phyloP scores from a whole-genome alignment of 37 sponge, comb jelly and placozoan species.

The Chondrilla cf. caribensis region DNA sequence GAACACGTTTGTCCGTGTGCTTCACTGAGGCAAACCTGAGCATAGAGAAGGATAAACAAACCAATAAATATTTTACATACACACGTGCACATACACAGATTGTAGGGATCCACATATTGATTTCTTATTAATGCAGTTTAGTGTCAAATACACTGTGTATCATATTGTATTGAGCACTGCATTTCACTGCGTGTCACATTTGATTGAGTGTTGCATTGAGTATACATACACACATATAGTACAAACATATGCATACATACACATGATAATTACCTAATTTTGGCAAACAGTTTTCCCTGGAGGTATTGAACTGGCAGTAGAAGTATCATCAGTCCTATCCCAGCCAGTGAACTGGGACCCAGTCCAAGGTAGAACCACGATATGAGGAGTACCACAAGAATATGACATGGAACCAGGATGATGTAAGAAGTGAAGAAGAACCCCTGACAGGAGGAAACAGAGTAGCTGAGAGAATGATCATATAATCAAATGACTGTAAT shows the following conservation, averaged over 20 bases:
- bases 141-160: no score
- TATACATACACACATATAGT: neutral
- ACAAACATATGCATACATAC: neutral
- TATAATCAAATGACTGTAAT: no score
- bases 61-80: neutral
- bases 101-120: no score
- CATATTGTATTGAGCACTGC: no score
- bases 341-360: slow-evolving; percentile 30
- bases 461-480: no score
- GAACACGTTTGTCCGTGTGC: slow-evolving; percentile 66
- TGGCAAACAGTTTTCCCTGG: neutral
- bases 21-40: slow-evolving; percentile 50
- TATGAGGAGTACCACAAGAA: slow-evolving; percentile 41
- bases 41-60: neutral
- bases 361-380: slow-evolving; percentile 59
- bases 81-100: neutral
- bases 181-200: no score
- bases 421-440: slow-evolving; percentile 52
- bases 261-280: neutral
- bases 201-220: neutral
- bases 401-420: slow-evolving; percentile 42
- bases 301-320: slow-evolving; percentile 36
- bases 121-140: no score
- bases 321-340: slow-evolving; percentile 12
- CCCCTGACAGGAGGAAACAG: slow-evolving; percentile 27